Evolutionary conservation across 2,888 invertebrate species (phyloP).

Genomic region (Pachycephus smyrnensis): DNA sequence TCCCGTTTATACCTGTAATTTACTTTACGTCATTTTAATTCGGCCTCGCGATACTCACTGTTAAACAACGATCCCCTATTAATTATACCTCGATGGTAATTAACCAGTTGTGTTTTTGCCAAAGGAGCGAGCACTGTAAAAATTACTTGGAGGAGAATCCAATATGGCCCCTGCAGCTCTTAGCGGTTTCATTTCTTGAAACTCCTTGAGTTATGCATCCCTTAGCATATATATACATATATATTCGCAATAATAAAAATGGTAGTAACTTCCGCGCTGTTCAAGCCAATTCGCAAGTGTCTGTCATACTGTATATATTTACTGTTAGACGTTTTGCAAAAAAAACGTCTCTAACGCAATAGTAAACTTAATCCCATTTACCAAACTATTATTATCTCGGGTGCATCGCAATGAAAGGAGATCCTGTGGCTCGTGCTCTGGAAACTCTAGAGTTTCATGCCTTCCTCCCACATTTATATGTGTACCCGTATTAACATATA

Average conservation of each 20-base stretch:
- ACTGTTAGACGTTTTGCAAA: background rate
- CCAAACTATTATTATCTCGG: constrained; percentile 7
- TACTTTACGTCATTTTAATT: background rate
- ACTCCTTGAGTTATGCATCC: background rate
- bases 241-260: background rate
- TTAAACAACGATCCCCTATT: background rate
- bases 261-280: background rate
- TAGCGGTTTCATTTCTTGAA: background rate
- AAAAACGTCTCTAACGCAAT: background rate
- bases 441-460: constrained; percentile 7
- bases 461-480: background rate
- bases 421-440: constrained; percentile 2
- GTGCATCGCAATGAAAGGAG: constrained; percentile 7
- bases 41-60: background rate
- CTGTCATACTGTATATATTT: background rate
- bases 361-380: constrained; percentile 11
- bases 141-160: background rate
- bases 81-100: background rate
- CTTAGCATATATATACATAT: background rate
- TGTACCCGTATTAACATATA: background rate
- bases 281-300: background rate
- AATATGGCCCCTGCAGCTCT: background rate
- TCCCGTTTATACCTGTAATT: too few species aligned
- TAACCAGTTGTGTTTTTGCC: background rate
- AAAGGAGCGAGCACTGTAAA: background rate